Evolutionary conservation across 2,113 vertebrate species (phyloP).

Genomic region (Procavia capensis): DNA sequence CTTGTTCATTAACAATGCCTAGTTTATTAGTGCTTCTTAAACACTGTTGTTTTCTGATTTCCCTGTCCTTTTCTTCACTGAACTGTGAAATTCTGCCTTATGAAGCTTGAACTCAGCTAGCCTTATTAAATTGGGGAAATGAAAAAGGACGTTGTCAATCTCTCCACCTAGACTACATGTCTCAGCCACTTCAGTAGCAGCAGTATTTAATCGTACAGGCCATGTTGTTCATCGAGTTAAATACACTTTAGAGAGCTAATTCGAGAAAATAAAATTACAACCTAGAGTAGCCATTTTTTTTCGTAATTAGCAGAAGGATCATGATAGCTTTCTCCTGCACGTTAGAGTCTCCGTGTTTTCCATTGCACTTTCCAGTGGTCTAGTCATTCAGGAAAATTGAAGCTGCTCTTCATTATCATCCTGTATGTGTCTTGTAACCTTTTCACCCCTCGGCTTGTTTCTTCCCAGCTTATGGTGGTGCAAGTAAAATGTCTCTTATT

Average conservation of each 20-base stretch:
- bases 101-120: not conserved
- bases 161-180: not conserved
- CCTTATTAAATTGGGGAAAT: not conserved
- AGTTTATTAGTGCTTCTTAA: not conserved
- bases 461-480: not conserved
- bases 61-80: not conserved
- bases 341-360: not conserved
- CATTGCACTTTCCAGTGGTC: not conserved
- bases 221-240: conserved; percentile 13
- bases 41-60: not conserved
- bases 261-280: conserved; percentile 30
- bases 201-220: not conserved
- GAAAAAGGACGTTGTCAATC: not conserved
- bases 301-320: not conserved
- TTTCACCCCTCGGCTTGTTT: not conserved
- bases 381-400: not conserved
- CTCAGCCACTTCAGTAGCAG: not conserved
- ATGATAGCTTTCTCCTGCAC: not conserved
- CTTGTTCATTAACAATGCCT: not conserved
- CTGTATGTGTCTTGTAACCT: not conserved
- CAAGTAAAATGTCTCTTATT: not conserved
- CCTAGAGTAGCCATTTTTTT: not conserved
- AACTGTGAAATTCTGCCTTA: not conserved
- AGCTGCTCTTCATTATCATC: not conserved
- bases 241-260: not conserved